These are phyloP conservation scores for Acestrorhynchus altus DNA, from an alignment of 2,797 vertebrate species.

Conservation along the genomic window DNA sequence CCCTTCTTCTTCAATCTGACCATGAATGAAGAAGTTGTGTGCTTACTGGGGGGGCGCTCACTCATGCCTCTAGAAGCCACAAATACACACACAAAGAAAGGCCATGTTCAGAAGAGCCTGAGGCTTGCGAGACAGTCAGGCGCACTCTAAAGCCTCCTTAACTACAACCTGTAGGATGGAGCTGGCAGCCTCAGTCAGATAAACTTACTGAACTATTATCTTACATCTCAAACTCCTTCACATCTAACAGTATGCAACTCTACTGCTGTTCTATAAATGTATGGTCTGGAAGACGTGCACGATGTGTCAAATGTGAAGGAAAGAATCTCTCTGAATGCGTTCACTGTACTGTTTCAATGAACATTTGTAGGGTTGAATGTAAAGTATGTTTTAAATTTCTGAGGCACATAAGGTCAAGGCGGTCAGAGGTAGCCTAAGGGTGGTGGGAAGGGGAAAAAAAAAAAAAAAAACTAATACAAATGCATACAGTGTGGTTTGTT, in stretches of 20 bases:
- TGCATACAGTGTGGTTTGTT: no score
- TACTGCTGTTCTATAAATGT: not conserved
- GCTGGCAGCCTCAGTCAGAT: not conserved
- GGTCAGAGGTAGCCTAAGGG: no score
- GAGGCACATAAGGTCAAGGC: no score
- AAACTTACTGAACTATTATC: not conserved
- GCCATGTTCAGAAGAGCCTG: constrained; percentile 7
- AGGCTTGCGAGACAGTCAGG: constrained; percentile 16
- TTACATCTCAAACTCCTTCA: not conserved
- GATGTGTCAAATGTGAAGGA: no score
- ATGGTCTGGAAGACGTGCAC: no score
- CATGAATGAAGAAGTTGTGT: constrained; percentile 43
- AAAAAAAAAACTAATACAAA: no score
- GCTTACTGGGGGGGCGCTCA: constrained; percentile 11
- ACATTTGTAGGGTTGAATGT: not conserved
- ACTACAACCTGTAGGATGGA: constrained; percentile 9
- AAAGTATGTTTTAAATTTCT: no score
- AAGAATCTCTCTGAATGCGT: no score
- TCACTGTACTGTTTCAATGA: not conserved
- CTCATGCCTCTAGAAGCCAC: constrained; percentile 7
- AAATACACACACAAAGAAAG: constrained; percentile 31
- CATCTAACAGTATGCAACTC: not conserved
- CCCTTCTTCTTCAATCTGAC: constrained; percentile 19
- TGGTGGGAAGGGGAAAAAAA: no score
- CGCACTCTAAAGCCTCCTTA: not conserved